Conservation (phyloP, 2,888 invertebrate species). For the Patella depressa region DNA sequence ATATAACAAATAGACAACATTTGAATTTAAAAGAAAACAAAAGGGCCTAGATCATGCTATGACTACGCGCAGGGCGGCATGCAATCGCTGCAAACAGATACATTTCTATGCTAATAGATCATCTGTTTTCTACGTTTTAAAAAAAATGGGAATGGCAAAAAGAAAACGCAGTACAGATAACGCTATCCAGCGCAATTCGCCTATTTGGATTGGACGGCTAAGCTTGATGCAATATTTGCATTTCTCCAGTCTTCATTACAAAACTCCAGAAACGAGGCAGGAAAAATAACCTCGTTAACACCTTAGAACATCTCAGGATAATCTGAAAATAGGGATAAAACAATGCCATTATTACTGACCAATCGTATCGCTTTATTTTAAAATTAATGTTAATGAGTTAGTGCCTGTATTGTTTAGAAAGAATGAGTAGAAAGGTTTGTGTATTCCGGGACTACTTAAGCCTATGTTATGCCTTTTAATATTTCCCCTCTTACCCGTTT, state of each 20-base stretch:
- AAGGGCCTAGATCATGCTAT: constrained; percentile 1
- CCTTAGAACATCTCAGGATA: constrained; percentile 4
- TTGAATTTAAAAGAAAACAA: background rate
- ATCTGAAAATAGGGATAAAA: constrained; percentile 4
- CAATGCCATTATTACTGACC: background rate
- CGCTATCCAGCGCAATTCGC: constrained; percentile 6
- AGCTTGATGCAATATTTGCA: constrained; percentile 3
- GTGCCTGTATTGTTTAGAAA: too few relatives aligned
- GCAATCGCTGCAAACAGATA: constrained; percentile 1
- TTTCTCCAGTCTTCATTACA: constrained; percentile 4
- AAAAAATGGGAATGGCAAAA: background rate
- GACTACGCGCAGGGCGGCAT: constrained; percentile 11
- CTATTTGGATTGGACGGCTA: constrained; percentile 5
- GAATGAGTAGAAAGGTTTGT: too few relatives aligned
- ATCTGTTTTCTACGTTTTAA: background rate
- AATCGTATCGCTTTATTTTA: background rate
- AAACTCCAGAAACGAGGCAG: background rate
- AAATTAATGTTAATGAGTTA: too few relatives aligned
- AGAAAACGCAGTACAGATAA: background rate
- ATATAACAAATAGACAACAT: too few relatives aligned
- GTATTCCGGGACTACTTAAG: too few relatives aligned
- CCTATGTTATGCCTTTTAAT: too few relatives aligned
- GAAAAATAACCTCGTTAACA: constrained; percentile 2
- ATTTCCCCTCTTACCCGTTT: too few relatives aligned
- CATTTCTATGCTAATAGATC: too few relatives aligned